phyloP scores from a whole-genome alignment of 2,797 vertebrate species.

The Dendrocincla tyrannina region DNA sequence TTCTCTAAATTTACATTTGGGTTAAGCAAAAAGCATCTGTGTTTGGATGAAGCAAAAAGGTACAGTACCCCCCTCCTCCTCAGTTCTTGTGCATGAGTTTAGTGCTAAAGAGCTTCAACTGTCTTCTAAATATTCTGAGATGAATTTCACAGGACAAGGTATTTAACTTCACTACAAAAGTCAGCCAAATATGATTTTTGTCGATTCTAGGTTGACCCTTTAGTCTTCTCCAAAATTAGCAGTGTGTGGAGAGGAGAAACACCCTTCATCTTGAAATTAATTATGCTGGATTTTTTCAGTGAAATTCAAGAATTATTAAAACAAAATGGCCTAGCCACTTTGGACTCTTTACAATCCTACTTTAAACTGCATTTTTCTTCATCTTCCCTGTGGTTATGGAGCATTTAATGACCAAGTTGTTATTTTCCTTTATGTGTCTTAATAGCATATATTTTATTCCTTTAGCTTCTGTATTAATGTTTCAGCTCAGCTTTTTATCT shows the following conservation, averaged over 20 bases:
- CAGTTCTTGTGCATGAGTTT: not conserved
- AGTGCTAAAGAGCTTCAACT: not conserved
- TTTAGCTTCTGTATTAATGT: not conserved
- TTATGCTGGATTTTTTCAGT: not conserved
- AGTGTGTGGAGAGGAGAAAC: not conserved
- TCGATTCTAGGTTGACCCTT: not conserved
- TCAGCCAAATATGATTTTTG: not conserved
- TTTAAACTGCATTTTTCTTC: not conserved
- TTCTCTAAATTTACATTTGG: not conserved
- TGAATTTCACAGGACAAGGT: not conserved
- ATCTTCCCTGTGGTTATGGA: not conserved
- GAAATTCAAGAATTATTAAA: not conserved
- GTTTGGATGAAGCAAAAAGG: not conserved
- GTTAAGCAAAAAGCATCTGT: not conserved
- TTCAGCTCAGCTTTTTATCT: not conserved
- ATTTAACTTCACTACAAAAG: not conserved
- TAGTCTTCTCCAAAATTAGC: not conserved
- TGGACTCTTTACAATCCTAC: not conserved
- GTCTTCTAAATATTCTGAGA: not conserved
- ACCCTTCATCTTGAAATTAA: not conserved
- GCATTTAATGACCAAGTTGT: not conserved
- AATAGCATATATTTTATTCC: not conserved
- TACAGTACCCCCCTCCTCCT: rapidly evolving
- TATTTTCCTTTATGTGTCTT: not conserved
- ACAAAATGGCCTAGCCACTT: not conserved